Percentiles rank a stretch among this genome's conserved stretches.
phyloP scores from a whole-genome alignment of 2,113 vertebrate genomes.

The Cyanistes caeruleus region DNA sequence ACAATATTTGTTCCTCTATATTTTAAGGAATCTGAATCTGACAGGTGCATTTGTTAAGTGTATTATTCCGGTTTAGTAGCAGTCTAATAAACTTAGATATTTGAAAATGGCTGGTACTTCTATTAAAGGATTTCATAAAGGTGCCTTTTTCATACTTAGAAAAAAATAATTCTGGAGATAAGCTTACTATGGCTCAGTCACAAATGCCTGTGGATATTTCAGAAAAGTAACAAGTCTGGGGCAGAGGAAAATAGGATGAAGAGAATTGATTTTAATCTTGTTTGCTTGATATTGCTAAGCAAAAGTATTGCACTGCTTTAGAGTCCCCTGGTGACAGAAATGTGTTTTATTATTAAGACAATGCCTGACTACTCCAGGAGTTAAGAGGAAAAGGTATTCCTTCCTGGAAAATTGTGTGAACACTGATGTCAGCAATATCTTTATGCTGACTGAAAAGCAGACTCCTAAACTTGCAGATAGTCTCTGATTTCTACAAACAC shows the following conservation, averaged over 20 bases:
- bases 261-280: neutral
- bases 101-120: neutral
- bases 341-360: neutral
- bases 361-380: neutral
- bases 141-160: neutral
- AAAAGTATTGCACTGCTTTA: neutral
- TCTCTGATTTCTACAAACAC: neutral
- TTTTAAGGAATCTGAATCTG: neutral
- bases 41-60: neutral
- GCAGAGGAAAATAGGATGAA: neutral
- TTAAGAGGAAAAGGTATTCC: neutral
- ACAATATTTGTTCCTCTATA: neutral
- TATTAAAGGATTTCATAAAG: neutral
- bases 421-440: neutral
- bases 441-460: neutral
- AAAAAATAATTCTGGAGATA: neutral
- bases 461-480: neutral
- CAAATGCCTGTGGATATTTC: neutral
- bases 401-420: neutral
- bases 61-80: neutral
- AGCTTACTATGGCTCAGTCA: neutral
- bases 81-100: neutral
- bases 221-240: neutral
- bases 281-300: conserved; percentile 1
- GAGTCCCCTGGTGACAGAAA: neutral